Evolutionary conservation across 2,113 vertebrate species (phyloP).

Genomic region (Rana temporaria): DNA sequence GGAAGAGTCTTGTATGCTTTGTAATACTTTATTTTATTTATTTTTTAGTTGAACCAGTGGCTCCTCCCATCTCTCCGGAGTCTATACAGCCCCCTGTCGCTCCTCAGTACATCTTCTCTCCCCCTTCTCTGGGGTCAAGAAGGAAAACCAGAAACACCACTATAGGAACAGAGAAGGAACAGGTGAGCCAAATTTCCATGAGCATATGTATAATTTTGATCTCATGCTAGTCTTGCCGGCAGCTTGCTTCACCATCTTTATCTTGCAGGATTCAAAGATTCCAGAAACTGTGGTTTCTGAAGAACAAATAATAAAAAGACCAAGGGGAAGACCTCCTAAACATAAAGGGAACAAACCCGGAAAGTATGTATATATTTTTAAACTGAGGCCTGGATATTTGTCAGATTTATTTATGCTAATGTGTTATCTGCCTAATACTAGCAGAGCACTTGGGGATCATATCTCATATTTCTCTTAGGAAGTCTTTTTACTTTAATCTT

Average conservation of each 20-base stretch:
- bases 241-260: not conserved
- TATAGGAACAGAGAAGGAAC: conserved; percentile 60
- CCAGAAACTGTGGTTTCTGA: conserved; percentile 62
- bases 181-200: conserved; percentile 60
- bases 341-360: conserved; percentile 63
- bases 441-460: too few relatives aligned
- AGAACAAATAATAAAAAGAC: conserved; percentile 58
- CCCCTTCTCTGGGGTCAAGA: conserved; percentile 75
- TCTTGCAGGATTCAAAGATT: conserved; percentile 62
- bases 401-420: too few relatives aligned
- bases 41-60: conserved; percentile 69
- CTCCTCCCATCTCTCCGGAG: conserved; percentile 61
- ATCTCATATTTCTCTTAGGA: too few relatives aligned
- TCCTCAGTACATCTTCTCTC: conserved; percentile 76
- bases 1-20: too few relatives aligned
- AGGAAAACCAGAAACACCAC: conserved; percentile 61
- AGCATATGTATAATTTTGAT: not conserved
- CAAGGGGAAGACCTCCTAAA: conserved; percentile 64
- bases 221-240: not conserved
- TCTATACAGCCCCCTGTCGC: conserved; percentile 70
- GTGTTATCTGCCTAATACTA: too few relatives aligned
- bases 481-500: too few relatives aligned
- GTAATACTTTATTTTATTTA: conserved; percentile 11
- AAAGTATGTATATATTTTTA: conserved; percentile 62
- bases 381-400: too few relatives aligned